phyloP scores from a whole-genome alignment of 2,113 vertebrate species.

The Pseudopipra pipra region DNA sequence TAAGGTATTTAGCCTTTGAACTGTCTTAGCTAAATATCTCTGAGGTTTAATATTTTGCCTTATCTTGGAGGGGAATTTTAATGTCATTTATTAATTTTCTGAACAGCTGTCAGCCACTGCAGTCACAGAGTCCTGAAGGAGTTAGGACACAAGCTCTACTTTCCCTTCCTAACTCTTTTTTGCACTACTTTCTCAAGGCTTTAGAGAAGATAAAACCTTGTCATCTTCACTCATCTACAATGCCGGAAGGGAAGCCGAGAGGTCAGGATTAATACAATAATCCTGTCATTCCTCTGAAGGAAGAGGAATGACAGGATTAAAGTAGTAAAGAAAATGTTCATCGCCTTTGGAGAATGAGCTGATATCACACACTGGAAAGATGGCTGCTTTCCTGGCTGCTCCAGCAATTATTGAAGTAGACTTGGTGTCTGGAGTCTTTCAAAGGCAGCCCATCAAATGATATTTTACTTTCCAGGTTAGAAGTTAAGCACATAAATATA shows the following conservation, averaged over 20 bases:
- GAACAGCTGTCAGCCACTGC: neutral
- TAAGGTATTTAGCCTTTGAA: neutral
- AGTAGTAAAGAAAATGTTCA: neutral
- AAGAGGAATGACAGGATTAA: too few species aligned
- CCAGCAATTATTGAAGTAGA: neutral
- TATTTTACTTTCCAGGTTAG: neutral
- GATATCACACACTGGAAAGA: neutral
- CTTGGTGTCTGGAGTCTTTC: neutral
- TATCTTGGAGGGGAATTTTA: neutral
- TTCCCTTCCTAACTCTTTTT: neutral
- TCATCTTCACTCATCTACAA: neutral
- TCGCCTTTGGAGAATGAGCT: neutral
- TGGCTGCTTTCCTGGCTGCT: neutral
- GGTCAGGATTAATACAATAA: neutral
- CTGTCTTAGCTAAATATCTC: neutral
- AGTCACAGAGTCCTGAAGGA: neutral
- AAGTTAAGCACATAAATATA: neutral
- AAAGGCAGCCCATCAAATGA: neutral
- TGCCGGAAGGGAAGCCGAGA: neutral
- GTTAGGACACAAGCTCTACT: neutral
- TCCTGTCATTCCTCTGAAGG: neutral
- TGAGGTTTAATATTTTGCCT: neutral
- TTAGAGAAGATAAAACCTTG: neutral
- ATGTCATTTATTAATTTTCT: slow-evolving; percentile 4
- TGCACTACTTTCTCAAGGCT: neutral